A percentile compares a stretch with the other conserved stretches of the same genome.
Evolutionary conservation across 1,140 invertebrate species (phyloP).

Genomic region (Cecropterus lyciades): DNA sequence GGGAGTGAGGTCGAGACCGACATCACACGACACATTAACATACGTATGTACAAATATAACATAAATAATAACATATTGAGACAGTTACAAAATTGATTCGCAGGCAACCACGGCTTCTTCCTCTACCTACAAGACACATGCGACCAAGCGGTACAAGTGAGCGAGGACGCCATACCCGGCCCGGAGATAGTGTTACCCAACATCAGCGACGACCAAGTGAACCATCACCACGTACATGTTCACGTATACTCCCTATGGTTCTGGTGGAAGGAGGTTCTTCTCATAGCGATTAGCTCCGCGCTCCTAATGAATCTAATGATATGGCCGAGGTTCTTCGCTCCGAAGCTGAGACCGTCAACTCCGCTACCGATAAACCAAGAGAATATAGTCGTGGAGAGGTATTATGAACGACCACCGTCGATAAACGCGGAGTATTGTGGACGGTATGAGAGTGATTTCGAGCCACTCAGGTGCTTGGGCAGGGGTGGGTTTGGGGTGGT

Average conservation of each 20-base stretch:
- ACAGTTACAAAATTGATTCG: constrained; percentile 13
- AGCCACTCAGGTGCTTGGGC: constrained; percentile 92
- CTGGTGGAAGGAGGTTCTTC: constrained; percentile 87
- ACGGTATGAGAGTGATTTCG: constrained; percentile 95
- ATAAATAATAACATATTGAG: no score
- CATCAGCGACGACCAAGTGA: constrained; percentile 49
- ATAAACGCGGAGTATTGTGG: constrained; percentile 84
- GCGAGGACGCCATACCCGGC: constrained; percentile 46
- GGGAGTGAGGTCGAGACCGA: no score
- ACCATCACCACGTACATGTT: constrained; percentile 75
- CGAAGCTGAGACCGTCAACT: constrained; percentile 44
- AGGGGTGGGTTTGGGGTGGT: constrained; percentile 99
- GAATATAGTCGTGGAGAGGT: constrained; percentile 68
- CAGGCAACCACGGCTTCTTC: constrained; percentile 74
- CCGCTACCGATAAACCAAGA: constrained; percentile 58
- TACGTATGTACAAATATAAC: no score
- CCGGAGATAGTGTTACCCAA: constrained; percentile 51
- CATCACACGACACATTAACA: no score
- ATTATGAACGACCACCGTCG: constrained; percentile 65
- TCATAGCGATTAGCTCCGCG: constrained; percentile 70
- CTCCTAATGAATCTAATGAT: constrained; percentile 76
- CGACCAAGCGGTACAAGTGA: constrained; percentile 66
- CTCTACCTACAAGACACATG: constrained; percentile 72
- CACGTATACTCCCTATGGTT: constrained; percentile 89
- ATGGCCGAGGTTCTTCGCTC: constrained; percentile 69